phyloP scores from a whole-genome alignment of 2,797 vertebrate species.

The Hydrocynus forskahlii region DNA sequence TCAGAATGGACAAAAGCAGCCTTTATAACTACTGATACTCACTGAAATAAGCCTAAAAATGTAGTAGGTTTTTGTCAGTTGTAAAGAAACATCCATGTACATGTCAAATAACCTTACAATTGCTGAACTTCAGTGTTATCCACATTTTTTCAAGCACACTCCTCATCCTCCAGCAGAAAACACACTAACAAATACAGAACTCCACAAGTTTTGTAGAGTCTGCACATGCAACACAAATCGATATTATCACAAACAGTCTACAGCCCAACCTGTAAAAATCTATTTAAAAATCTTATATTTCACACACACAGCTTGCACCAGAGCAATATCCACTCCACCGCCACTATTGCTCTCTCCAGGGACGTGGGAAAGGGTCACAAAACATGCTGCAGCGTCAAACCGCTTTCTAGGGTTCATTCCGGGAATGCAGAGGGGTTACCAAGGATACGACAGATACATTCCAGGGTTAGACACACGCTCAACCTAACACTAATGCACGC shows the following conservation, averaged over 20 bases:
- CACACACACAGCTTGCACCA: slow-evolving; percentile 30
- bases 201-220: neutral
- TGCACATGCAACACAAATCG: slow-evolving; percentile 50
- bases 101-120: too few relatives aligned
- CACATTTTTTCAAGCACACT: neutral
- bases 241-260: neutral
- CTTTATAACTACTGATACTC: too few relatives aligned
- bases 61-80: too few relatives aligned
- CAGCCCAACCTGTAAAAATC: too few relatives aligned
- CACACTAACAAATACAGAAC: neutral
- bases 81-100: too few relatives aligned
- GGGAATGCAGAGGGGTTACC: slow-evolving; percentile 43
- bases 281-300: neutral
- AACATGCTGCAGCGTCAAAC: slow-evolving; percentile 42
- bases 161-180: neutral
- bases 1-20: too few relatives aligned
- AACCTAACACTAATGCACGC: neutral
- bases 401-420: slow-evolving; percentile 35
- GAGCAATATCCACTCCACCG: slow-evolving; percentile 22
- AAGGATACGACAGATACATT: slow-evolving; percentile 49
- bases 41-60: too few relatives aligned
- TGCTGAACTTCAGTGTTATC: too few relatives aligned
- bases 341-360: slow-evolving; percentile 32
- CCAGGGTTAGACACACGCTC: slow-evolving; percentile 33
- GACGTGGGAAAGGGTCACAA: slow-evolving; percentile 4